phyloP scores from a whole-genome alignment of 2,888 invertebrate genomes.

The Ligdia adustata region DNA sequence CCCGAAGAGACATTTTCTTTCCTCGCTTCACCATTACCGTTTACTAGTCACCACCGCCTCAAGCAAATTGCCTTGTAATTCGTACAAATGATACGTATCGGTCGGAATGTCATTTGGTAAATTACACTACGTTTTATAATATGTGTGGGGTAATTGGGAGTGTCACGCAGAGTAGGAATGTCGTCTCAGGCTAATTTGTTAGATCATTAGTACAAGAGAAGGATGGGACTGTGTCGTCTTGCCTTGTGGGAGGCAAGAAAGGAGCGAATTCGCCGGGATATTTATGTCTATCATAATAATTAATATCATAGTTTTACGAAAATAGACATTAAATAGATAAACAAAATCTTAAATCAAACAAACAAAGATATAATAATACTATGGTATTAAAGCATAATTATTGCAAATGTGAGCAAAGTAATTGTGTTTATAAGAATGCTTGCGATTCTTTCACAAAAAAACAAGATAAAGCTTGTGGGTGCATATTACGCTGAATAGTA shows the following conservation, averaged over 20 bases:
- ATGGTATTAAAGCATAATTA: no score
- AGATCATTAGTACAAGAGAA: conserved; percentile 13
- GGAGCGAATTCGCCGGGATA: no score
- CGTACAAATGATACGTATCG: conserved; percentile 69
- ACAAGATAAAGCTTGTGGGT: no score
- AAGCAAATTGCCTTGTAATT: conserved; percentile 65
- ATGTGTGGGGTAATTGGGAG: conserved; percentile 57
- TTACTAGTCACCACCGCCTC: conserved; percentile 43
- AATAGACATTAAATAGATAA: no score
- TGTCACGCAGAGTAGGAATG: conserved; percentile 68
- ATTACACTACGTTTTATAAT: conserved; percentile 55
- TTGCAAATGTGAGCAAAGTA: no score
- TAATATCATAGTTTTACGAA: no score
- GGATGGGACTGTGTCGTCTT: conserved; percentile 5
- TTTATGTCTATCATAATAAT: no score
- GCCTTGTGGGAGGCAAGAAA: background rate
- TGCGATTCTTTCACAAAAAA: no score
- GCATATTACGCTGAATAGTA: no score
- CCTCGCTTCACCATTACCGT: conserved; percentile 36
- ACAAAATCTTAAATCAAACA: no score
- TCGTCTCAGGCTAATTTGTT: conserved; percentile 29
- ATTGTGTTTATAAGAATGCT: no score
- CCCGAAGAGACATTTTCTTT: conserved; percentile 1
- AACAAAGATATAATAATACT: no score
- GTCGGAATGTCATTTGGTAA: conserved; percentile 74